These are phyloP conservation scores for Ceyx margarethae DNA, from an alignment of 2,113 vertebrate genomes.

Conservation along the genomic window DNA sequence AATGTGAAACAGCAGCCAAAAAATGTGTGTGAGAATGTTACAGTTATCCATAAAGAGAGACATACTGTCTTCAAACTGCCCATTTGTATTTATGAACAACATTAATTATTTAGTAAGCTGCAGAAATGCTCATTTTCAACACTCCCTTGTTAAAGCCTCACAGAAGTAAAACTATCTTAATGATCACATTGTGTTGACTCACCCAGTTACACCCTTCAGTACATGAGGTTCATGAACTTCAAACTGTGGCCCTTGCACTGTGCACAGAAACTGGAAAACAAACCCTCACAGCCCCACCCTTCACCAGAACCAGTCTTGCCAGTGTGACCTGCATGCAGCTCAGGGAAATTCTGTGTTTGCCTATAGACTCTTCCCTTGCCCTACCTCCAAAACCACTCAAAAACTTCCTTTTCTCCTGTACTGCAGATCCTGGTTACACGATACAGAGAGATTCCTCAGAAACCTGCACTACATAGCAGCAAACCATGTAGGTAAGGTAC, in stretches of 20 bases:
- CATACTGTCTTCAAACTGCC: neutral
- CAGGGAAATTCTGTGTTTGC: neutral
- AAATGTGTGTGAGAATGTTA: neutral
- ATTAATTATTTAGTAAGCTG: neutral
- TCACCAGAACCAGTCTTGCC: constrained; percentile 11
- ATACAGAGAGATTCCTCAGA: neutral
- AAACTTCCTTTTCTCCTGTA: neutral
- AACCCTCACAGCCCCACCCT: constrained; percentile 2
- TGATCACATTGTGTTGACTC: constrained; percentile 44
- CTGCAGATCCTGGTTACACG: neutral
- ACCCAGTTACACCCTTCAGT: constrained; percentile 46
- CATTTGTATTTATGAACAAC: neutral
- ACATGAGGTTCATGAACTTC: neutral
- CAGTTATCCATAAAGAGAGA: neutral
- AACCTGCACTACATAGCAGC: neutral
- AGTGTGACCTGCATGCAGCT: neutral
- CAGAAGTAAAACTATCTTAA: constrained; percentile 15
- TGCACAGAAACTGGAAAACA: neutral
- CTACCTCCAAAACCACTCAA: neutral
- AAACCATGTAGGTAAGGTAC: neutral
- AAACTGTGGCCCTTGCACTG: neutral
- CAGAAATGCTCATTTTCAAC: constrained; percentile 12
- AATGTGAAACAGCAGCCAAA: neutral
- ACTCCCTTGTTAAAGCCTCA: neutral
- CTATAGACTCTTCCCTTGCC: neutral